phyloP scores from a whole-genome alignment of 2,113 vertebrate species.

The Cyphomyrus plagiostoma region DNA sequence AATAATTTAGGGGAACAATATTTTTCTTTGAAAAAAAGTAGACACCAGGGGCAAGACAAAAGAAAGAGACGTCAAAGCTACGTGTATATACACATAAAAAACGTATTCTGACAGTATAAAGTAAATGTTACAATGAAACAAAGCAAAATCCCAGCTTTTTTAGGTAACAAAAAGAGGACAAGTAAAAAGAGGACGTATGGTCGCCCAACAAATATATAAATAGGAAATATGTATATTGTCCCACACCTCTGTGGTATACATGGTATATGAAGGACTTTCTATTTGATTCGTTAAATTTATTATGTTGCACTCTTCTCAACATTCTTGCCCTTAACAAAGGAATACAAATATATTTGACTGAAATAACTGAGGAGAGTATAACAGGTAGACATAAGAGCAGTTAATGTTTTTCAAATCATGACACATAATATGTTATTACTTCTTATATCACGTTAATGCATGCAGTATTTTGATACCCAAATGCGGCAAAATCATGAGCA shows the following conservation, averaged over 20 bases:
- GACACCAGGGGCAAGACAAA: background rate
- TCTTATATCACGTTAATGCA: too few species aligned
- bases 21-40: background rate
- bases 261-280: too few species aligned
- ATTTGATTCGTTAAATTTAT: too few species aligned
- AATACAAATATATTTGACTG: background rate
- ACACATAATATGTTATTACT: too few species aligned
- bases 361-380: background rate
- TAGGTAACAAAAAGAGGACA: background rate
- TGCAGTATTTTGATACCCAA: too few species aligned
- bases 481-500: too few species aligned
- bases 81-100: background rate
- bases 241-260: background rate
- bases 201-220: background rate
- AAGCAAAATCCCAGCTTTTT: too few species aligned
- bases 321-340: background rate
- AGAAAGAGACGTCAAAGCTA: background rate
- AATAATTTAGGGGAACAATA: background rate
- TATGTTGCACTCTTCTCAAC: too few species aligned
- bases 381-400: background rate
- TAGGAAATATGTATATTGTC: background rate
- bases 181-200: background rate
- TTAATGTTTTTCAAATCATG: background rate
- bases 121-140: background rate
- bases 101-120: background rate